Conservation (phyloP, 1,140 invertebrate genomes). For the Mesaphorura yosii region DNA sequence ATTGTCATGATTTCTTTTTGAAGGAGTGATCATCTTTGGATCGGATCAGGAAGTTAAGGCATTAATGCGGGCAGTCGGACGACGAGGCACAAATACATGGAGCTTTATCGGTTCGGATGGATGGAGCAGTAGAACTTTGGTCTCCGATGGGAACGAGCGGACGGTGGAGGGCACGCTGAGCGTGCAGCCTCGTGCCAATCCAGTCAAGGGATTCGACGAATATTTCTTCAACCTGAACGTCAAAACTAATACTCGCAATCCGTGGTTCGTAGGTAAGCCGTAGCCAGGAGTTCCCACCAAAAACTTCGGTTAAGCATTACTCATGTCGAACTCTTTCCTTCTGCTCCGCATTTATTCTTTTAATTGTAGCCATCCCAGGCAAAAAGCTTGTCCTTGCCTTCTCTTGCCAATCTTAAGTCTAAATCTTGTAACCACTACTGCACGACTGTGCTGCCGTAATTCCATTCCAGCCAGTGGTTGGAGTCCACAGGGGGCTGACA, state of each 20-base stretch:
- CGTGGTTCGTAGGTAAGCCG: constrained; percentile 78
- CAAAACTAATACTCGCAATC: constrained; percentile 75
- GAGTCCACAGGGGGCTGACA: no score
- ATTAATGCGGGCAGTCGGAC: constrained; percentile 76
- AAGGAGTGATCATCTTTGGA: constrained; percentile 89
- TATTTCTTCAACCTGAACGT: constrained; percentile 77
- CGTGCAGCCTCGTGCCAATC: constrained; percentile 78
- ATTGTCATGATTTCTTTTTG: constrained; percentile 8
- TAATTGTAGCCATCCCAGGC: no score
- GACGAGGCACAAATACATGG: constrained; percentile 73
- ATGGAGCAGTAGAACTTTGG: constrained; percentile 74
- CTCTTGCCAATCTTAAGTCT: no score
- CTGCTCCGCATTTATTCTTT: background rate
- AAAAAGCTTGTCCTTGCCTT: no score
- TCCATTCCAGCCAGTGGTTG: no score
- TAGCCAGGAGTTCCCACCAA: background rate
- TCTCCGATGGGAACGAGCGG: constrained; percentile 74
- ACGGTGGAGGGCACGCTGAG: constrained; percentile 63
- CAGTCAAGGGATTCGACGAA: constrained; percentile 71
- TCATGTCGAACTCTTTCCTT: background rate
- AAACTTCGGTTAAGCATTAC: background rate
- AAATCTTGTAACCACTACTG: no score
- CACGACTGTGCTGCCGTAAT: no score
- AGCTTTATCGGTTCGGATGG: constrained; percentile 93
- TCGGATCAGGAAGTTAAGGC: constrained; percentile 92